A percentile compares a stretch with the other conserved stretches of the same genome.
phyloP scores from a whole-genome alignment of 2,888 invertebrate genomes.

The Maniola hyperantus region DNA sequence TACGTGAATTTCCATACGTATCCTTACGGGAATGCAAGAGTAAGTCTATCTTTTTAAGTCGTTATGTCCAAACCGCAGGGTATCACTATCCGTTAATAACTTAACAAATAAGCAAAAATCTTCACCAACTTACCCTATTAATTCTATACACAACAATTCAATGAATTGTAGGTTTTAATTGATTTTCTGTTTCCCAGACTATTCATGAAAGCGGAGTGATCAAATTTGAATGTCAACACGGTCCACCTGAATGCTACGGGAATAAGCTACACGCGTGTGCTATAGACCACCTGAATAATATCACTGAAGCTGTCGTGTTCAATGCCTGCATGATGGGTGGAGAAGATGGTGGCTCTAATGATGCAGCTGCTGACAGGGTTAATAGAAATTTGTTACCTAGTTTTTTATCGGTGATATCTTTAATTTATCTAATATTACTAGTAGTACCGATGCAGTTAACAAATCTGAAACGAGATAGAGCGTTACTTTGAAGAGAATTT shows the following conservation, averaged over 20 bases:
- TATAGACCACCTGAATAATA: conserved; percentile 83
- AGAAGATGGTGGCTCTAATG: conserved; percentile 38
- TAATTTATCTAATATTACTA: background rate
- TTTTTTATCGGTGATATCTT: background rate
- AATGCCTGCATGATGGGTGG: conserved; percentile 86
- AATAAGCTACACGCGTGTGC: conserved; percentile 92
- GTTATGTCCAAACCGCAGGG: too few relatives aligned
- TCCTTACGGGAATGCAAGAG: conserved; percentile 54
- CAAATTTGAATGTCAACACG: conserved; percentile 89
- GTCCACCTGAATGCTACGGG: conserved; percentile 87
- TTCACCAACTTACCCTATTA: too few relatives aligned
- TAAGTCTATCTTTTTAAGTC: conserved; percentile 30
- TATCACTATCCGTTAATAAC: too few relatives aligned
- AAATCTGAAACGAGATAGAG: too few relatives aligned
- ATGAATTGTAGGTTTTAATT: background rate
- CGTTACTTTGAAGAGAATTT: too few relatives aligned
- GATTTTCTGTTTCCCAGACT: conserved; percentile 45
- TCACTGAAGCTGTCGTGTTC: conserved; percentile 81
- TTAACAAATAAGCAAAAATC: too few relatives aligned
- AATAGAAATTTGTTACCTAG: background rate
- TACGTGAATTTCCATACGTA: conserved; percentile 44
- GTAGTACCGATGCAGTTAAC: too few relatives aligned
- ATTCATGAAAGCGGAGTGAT: conserved; percentile 41
- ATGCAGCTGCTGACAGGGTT: conserved; percentile 42
- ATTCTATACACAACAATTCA: too few relatives aligned